Base-by-base conservation (phyloP, 1,140 invertebrate genomes). In the Aphaenogaster floridana region DNA sequence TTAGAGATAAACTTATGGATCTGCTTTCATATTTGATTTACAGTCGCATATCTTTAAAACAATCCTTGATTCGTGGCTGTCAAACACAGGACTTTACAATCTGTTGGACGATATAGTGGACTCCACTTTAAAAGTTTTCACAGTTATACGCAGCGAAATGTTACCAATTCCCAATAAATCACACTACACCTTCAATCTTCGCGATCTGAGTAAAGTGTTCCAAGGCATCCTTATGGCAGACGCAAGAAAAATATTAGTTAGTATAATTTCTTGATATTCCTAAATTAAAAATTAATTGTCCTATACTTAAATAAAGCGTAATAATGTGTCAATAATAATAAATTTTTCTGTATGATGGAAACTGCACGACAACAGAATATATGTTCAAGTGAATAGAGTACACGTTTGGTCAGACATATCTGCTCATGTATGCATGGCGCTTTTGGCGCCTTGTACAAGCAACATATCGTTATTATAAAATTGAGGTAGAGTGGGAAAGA, bases 141-240 rank as follows among this genome's bases (percentile, higher is more conserved):
- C 94, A 54, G 96, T 95, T 0, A 96, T 97, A 88, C 95, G 96
- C 80, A 93, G 89, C 59, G 96, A 97, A 89, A 94, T 97, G 1
- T 92, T 97, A 4, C 97, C 97, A 0, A 97, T 96, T 0, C 97
- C 97, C 0, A 95, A 96, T 36, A 97, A 97, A 92, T 97, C 97
- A 0, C 97, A 98, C 92, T 97, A 97, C 88, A 96, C 97, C 5
- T 98, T 97, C 89, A 97, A 97, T 94, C 94, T 97, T 84, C 94
- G 97, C 79, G 96, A 97, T 92, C 96, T 97, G 48, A 96, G 96
- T 93, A 97, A 98, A 91, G 97, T 98, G 15, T 97, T 98, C 91
- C 97, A 98, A 93, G 98, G 98, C 1, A 95, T 97, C 15, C 92
- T 97, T 8, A 97, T 97, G 97, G 94, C 96, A 86, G 95, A 96